These are phyloP conservation scores for Pluvialis apricaria DNA, from an alignment of 2,113 vertebrate species.

Conservation along the genomic window DNA sequence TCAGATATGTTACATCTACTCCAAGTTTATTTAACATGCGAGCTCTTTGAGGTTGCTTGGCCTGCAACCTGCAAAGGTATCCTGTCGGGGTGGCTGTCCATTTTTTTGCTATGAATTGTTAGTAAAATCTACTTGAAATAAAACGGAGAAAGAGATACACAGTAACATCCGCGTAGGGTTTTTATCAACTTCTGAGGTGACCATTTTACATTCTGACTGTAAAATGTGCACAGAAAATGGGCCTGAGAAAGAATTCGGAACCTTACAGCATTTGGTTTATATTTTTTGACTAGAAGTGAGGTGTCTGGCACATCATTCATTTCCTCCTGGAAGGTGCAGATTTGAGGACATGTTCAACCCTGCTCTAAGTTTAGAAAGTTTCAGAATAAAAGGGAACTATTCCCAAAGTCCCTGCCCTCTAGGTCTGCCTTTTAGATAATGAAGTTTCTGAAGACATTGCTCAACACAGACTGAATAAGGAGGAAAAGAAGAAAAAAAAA, in stretches of 20 bases:
- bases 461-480: neutral
- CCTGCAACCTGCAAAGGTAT: neutral
- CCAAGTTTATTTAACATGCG: neutral
- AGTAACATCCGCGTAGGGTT: neutral
- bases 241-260: neutral
- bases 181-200: neutral
- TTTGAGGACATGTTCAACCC: slow-evolving; percentile 42
- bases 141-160: neutral
- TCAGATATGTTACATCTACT: neutral
- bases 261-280: neutral
- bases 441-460: slow-evolving; percentile 16
- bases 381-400: slow-evolving; percentile 22
- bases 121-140: neutral
- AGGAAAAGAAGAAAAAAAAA: neutral
- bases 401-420: slow-evolving; percentile 19
- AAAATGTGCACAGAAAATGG: neutral
- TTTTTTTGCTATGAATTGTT: neutral
- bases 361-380: slow-evolving; percentile 19
- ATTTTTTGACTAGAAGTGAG: slow-evolving; percentile 24
- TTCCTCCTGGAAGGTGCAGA: slow-evolving; percentile 35
- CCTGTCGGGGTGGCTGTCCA: neutral
- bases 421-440: slow-evolving; percentile 26
- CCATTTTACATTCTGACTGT: neutral
- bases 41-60: neutral
- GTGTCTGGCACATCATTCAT: slow-evolving; percentile 42